These are phyloP conservation scores for Achroia grisella DNA, from an alignment of 1,140 invertebrate species.

Conservation along the genomic window DNA sequence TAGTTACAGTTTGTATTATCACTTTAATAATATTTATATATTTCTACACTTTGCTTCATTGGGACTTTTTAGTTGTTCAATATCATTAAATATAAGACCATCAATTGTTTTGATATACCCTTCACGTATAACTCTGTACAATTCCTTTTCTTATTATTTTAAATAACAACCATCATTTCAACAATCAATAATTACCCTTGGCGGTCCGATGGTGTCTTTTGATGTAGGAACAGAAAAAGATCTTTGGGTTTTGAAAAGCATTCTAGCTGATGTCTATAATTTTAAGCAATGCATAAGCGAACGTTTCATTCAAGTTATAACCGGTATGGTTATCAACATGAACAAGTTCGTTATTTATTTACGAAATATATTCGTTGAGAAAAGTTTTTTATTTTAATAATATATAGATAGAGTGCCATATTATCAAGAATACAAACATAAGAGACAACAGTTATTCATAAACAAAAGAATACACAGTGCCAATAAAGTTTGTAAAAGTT, in stretches of 20 bases:
- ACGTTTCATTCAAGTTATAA: constrained; percentile 3
- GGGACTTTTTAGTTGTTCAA: no score
- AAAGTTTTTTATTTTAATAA: background rate
- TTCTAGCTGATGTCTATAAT: constrained; percentile 76
- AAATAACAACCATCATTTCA: background rate
- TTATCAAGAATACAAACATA: background rate
- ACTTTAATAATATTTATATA: no score
- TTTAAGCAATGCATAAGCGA: constrained; percentile 25
- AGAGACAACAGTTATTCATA: no score
- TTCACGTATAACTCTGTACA: no score
- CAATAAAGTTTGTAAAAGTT: no score
- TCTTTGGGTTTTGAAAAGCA: constrained; percentile 92
- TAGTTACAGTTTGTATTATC: no score
- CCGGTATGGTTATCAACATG: background rate
- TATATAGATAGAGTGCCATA: background rate
- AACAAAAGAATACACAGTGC: no score
- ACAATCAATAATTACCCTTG: constrained; percentile 51
- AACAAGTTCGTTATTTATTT: constrained; percentile 1
- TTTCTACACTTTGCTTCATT: no score
- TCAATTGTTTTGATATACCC: no score
- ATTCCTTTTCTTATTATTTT: no score
- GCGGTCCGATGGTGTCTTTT: constrained; percentile 77
- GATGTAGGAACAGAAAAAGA: constrained; percentile 93
- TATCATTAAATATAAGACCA: no score
- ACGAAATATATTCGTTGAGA: constrained; percentile 13